Percentiles rank a stretch among this genome's conserved stretches.
Evolutionary conservation across 2,113 vertebrate species (phyloP).

Genomic region (Hippopotamus amphibius): DNA sequence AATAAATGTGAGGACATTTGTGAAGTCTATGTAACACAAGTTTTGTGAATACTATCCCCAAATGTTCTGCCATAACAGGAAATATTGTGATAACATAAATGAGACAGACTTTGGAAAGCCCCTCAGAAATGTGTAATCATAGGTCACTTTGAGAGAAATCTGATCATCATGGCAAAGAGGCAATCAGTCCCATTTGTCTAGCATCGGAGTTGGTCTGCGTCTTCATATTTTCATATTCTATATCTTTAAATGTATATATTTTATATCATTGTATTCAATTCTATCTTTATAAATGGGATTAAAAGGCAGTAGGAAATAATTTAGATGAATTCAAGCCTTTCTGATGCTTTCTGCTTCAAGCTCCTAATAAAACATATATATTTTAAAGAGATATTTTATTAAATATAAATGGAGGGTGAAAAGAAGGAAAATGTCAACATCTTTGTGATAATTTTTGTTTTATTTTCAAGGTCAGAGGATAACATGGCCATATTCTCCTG

Average conservation of each 20-base stretch:
- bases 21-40: not conserved
- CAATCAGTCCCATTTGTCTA: not conserved
- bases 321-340: not conserved
- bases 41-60: not conserved
- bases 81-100: not conserved
- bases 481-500: not conserved
- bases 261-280: not conserved
- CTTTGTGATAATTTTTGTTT: not conserved
- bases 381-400: not conserved
- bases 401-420: not conserved
- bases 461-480: not conserved
- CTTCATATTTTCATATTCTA: not conserved
- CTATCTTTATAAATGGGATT: not conserved
- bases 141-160: not conserved
- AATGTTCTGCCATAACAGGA: not conserved
- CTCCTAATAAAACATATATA: not conserved
- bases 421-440: not conserved
- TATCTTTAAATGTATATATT: not conserved
- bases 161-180: not conserved
- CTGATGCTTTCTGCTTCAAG: not conserved
- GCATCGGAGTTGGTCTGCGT: not conserved
- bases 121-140: not conserved
- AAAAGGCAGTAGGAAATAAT: not conserved
- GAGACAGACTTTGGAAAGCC: not conserved
- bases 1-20: not conserved